phyloP scores from a whole-genome alignment of 2,888 invertebrate species.

The Epistrophe eligans region DNA sequence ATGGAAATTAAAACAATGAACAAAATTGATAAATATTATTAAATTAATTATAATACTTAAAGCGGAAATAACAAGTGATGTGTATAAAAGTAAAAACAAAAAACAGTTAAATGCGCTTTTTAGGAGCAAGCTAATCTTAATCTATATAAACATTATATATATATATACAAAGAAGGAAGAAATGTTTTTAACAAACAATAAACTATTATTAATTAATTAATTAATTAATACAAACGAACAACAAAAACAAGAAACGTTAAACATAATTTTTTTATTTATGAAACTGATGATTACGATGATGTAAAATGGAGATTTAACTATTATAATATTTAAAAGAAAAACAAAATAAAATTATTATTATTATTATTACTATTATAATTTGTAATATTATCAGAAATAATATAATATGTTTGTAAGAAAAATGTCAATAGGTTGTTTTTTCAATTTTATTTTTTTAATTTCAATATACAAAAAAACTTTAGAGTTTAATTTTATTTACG shows the following conservation, averaged over 20 bases:
- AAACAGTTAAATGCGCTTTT: slow-evolving; percentile 67
- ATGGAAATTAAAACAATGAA: slow-evolving; percentile 71
- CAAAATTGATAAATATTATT: slow-evolving; percentile 72
- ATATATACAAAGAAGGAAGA: slow-evolving; percentile 59
- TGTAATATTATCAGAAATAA: slow-evolving; percentile 70
- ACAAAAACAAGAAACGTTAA: slow-evolving; percentile 60
- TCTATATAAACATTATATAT: slow-evolving; percentile 62
- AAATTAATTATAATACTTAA: slow-evolving; percentile 58
- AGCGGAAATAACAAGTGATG: slow-evolving; percentile 67
- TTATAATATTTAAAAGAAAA: slow-evolving; percentile 72
- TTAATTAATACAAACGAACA: slow-evolving; percentile 35
- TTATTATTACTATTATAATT: slow-evolving; percentile 70
- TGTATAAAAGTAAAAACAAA: slow-evolving; percentile 62
- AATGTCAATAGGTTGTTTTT: slow-evolving; percentile 66
- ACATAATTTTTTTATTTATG: slow-evolving; percentile 74
- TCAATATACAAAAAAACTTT: slow-evolving; percentile 12
- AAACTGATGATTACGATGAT: slow-evolving; percentile 51
- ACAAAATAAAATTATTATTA: slow-evolving; percentile 57
- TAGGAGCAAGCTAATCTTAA: slow-evolving; percentile 74
- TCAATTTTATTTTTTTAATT: slow-evolving; percentile 8
- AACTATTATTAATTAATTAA: slow-evolving; percentile 65
- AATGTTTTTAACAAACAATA: slow-evolving; percentile 69
- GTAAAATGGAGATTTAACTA: slow-evolving; percentile 71
- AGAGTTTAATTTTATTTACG: slow-evolving; percentile 6
- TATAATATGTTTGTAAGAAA: slow-evolving; percentile 77